phyloP scores from a whole-genome alignment of 1,140 invertebrate genomes.

The Heliothis subflexa region DNA sequence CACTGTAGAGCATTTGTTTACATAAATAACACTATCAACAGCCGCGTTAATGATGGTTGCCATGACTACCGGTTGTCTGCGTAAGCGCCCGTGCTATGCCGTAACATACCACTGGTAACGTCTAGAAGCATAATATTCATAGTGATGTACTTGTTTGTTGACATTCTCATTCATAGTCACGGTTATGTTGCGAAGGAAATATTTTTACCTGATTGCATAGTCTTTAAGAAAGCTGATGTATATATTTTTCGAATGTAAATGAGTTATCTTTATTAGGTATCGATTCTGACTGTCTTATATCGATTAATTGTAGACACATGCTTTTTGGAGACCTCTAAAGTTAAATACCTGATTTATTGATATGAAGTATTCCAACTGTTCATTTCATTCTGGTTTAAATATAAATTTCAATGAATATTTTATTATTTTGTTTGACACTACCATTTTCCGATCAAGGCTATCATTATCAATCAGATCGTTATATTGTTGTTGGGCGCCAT shows the following conservation, averaged over 20 bases:
- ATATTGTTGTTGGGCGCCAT: not conserved
- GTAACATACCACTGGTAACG: not conserved
- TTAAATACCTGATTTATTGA: no score
- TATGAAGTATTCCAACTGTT: no score
- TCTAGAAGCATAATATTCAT: conserved; percentile 10
- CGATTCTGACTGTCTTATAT: no score
- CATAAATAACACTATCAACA: not conserved
- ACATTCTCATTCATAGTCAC: not conserved
- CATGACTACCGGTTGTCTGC: conserved; percentile 18
- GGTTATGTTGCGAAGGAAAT: not conserved
- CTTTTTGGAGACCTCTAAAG: no score
- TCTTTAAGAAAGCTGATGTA: no score
- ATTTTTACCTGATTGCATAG: not conserved
- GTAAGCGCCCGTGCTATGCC: not conserved
- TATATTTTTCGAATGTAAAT: not conserved
- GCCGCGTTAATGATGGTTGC: not conserved
- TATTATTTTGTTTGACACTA: no score
- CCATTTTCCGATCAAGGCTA: no score
- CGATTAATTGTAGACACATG: no score
- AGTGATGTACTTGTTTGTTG: not conserved
- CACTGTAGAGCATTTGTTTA: not conserved
- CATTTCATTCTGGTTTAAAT: no score
- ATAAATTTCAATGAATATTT: no score
- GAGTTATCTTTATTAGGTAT: no score
- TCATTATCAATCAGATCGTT: not conserved